These are phyloP conservation scores for Orchesella flavescens DNA, from an alignment of 2,888 invertebrate species.

Conservation along the genomic window DNA sequence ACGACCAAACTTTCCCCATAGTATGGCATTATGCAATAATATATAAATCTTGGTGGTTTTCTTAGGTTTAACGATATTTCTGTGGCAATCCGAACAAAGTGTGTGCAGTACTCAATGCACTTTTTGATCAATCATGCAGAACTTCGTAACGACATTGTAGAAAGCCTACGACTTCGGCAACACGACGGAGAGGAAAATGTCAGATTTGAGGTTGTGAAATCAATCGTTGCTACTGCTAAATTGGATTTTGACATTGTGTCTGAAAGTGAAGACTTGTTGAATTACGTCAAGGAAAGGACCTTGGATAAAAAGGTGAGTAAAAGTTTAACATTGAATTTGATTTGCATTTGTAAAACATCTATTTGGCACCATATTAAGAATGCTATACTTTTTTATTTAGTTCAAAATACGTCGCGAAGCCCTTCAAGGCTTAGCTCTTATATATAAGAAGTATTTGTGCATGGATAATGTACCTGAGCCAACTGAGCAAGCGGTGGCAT, in stretches of 20 bases:
- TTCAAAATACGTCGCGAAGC: constrained; percentile 97
- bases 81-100: constrained; percentile 92
- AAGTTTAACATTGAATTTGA: neutral
- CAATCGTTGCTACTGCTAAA: constrained; percentile 94
- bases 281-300: constrained; percentile 94
- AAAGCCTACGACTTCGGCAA: constrained; percentile 86
- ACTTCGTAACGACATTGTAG: constrained; percentile 90
- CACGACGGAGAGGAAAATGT: constrained; percentile 95
- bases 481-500: constrained; percentile 90
- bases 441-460: constrained; percentile 91
- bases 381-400: no score
- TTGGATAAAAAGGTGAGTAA: constrained; percentile 92
- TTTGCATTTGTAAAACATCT: constrained; percentile 19
- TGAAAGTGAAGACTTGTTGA: constrained; percentile 90
- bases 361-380: no score
- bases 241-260: constrained; percentile 92
- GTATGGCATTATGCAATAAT: no score
- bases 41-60: neutral
- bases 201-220: constrained; percentile 92
- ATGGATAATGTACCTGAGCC: constrained; percentile 87
- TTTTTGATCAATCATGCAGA: constrained; percentile 95
- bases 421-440: constrained; percentile 93
- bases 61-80: constrained; percentile 93
- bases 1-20: no score
- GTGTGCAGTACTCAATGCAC: constrained; percentile 98